phyloP scores from a whole-genome alignment of 1,140 invertebrate genomes.

The Pissodes strobi region DNA sequence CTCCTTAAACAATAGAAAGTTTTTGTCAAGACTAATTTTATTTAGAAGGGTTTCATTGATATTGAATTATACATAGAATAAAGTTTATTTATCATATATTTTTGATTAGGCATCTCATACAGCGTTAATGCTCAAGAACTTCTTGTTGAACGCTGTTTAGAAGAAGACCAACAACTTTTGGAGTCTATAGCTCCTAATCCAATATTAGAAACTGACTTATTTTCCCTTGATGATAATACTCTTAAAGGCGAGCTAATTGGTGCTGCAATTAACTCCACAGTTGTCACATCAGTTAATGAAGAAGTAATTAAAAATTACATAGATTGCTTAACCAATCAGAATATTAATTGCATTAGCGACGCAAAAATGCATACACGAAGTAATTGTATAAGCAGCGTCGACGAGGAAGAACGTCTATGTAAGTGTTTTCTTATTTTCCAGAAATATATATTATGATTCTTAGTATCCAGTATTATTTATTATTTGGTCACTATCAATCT shows the following conservation, averaged over 20 bases:
- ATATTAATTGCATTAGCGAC: slow-evolving; percentile 2
- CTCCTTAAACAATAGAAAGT: no score
- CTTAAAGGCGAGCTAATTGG: slow-evolving; percentile 48
- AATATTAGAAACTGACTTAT: slow-evolving; percentile 46
- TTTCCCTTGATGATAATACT: slow-evolving; percentile 48
- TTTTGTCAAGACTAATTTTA: no score
- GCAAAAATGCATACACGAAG: slow-evolving; percentile 35
- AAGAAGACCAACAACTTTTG: slow-evolving; percentile 49
- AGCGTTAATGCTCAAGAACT: slow-evolving; percentile 49
- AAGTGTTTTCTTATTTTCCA: slow-evolving; percentile 28
- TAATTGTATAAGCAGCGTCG: slow-evolving; percentile 29
- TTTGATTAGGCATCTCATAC: slow-evolving; percentile 51
- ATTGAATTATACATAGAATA: not conserved
- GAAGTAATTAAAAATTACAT: slow-evolving; percentile 38
- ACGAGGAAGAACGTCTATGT: slow-evolving; percentile 46
- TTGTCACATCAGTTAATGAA: slow-evolving; percentile 23
- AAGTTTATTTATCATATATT: slow-evolving; percentile 12
- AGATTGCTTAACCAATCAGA: slow-evolving; percentile 27
- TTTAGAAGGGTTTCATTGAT: not conserved
- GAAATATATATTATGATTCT: no score
- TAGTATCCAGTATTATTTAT: no score
- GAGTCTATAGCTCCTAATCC: slow-evolving; percentile 45
- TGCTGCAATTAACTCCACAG: slow-evolving; percentile 4
- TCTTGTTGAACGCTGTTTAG: slow-evolving; percentile 48
- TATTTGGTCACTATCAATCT: no score